phyloP scores from a whole-genome alignment of 2,888 invertebrate species.

The Troilus luridus region DNA sequence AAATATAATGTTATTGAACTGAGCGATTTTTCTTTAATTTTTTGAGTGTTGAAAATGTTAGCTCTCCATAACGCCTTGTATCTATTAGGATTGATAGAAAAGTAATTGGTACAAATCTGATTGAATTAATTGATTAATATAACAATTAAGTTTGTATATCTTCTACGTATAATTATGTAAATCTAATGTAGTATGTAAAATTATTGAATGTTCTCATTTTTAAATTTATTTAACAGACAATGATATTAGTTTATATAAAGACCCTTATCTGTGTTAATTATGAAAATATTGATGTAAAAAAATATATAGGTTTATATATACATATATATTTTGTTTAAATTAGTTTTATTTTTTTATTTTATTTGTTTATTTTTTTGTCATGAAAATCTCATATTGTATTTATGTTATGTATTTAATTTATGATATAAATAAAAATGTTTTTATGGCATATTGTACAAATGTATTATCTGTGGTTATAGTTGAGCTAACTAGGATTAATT shows the following conservation, averaged over 20 bases:
- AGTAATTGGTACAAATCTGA: conserved; percentile 38
- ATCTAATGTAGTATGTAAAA: conserved; percentile 42
- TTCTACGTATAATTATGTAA: not conserved
- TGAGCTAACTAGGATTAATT: conserved; percentile 14
- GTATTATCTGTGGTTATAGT: conserved; percentile 12
- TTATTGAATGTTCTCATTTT: conserved; percentile 36
- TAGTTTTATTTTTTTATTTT: conserved; percentile 37
- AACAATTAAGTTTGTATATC: not conserved
- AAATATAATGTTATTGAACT: not conserved
- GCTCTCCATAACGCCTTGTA: not conserved
- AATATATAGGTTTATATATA: not conserved
- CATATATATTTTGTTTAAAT: conserved; percentile 31
- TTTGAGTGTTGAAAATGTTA: not conserved
- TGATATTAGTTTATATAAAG: conserved; percentile 41
- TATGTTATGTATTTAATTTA: conserved; percentile 46
- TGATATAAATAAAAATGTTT: conserved; percentile 15
- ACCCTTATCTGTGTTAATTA: conserved; percentile 42
- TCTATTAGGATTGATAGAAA: not conserved
- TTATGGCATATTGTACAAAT: conserved; percentile 20
- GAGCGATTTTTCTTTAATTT: not conserved
- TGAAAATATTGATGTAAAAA: conserved; percentile 27
- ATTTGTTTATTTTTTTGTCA: not conserved
- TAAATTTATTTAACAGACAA: conserved; percentile 22
- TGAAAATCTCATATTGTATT: conserved; percentile 36
- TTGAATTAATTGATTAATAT: not conserved